These are phyloP conservation scores for Eptatretus atami DNA, from an alignment of 2,797 vertebrate genomes.

Conservation along the genomic window DNA sequence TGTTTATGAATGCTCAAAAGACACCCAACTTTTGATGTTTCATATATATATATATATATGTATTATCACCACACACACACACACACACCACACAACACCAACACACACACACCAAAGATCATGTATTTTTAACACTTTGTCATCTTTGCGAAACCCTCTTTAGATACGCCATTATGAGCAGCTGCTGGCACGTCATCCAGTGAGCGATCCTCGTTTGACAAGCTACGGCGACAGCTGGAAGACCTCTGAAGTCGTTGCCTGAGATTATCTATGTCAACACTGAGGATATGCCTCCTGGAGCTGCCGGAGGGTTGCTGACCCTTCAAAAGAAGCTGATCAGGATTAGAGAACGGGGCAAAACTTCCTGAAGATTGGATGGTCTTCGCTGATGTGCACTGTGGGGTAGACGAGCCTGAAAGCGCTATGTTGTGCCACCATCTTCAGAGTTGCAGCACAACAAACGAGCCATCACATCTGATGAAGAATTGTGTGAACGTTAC, in stretches of 20 bases:
- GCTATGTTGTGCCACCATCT: constrained; percentile 3
- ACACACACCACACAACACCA: too few relatives aligned
- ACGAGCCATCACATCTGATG: too few relatives aligned
- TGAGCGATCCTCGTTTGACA: constrained; percentile 34
- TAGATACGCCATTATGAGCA: constrained; percentile 49
- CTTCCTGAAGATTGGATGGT: neutral
- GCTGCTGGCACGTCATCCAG: constrained; percentile 52
- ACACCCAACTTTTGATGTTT: neutral
- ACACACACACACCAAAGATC: too few relatives aligned
- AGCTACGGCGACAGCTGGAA: constrained; percentile 32
- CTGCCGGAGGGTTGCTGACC: neutral
- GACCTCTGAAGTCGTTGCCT: constrained; percentile 38
- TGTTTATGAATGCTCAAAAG: neutral
- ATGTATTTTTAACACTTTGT: too few relatives aligned
- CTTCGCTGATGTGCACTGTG: neutral
- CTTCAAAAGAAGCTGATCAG: neutral
- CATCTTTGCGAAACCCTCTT: too few relatives aligned
- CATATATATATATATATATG: too few relatives aligned
- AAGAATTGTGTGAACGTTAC: too few relatives aligned
- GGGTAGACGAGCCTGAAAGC: neutral
- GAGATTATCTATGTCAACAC: constrained; percentile 76
- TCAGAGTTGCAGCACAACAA: neutral
- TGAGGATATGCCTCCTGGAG: constrained; percentile 15
- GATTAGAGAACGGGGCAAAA: neutral
- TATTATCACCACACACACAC: too few relatives aligned